phyloP scores from a whole-genome alignment of 1,140 invertebrate species.

The Cryptotermes secundus region DNA sequence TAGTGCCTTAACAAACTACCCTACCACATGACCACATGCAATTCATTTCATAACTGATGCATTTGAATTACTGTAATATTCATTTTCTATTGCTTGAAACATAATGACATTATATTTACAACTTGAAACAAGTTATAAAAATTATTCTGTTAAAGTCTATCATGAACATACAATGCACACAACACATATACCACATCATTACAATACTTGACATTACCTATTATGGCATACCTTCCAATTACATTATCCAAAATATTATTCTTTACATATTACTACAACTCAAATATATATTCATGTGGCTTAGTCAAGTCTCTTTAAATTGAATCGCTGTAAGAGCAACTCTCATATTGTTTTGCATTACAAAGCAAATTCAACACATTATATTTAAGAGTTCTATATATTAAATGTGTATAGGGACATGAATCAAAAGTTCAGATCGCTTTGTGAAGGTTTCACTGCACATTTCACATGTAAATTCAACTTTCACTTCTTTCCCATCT shows the following conservation, averaged over 20 bases:
- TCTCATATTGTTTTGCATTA: too few relatives aligned
- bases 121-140: constrained; percentile 20
- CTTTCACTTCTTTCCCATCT: constrained; percentile 34
- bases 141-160: neutral
- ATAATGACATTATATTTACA: neutral
- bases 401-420: constrained; percentile 77
- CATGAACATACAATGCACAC: constrained; percentile 1
- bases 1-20: too few relatives aligned
- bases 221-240: neutral
- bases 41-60: neutral
- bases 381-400: neutral
- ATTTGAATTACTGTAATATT: too few relatives aligned
- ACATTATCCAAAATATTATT: constrained; percentile 9
- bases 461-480: constrained; percentile 67
- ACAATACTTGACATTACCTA: neutral
- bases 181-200: neutral
- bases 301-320: constrained; percentile 7
- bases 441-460: constrained; percentile 72
- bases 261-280: constrained; percentile 14
- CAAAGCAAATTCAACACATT: neutral
- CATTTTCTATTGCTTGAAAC: neutral
- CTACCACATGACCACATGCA: too few relatives aligned
- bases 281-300: neutral
- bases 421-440: constrained; percentile 68
- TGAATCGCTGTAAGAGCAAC: neutral